phyloP scores from a whole-genome alignment of 2,113 vertebrate species.

The Chauna torquata region DNA sequence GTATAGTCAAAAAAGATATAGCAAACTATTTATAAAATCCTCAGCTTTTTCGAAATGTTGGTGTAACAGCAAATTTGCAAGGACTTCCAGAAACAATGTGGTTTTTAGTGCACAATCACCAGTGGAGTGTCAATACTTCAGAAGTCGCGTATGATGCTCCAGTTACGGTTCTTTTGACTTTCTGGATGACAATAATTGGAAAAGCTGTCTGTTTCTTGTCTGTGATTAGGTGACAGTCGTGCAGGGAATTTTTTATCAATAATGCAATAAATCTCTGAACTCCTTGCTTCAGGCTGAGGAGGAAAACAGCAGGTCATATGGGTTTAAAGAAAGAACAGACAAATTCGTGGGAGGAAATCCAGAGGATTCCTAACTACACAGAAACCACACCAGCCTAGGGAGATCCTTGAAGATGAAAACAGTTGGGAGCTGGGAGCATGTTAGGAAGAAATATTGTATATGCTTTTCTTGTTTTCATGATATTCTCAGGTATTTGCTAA shows the following conservation, averaged over 20 bases:
- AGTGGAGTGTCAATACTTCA: not conserved
- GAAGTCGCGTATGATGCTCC: not conserved
- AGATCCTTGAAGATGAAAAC: not conserved
- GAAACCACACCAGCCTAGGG: not conserved
- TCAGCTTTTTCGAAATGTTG: not conserved
- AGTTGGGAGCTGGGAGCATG: not conserved
- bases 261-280: not conserved
- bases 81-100: not conserved
- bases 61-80: not conserved
- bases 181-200: not conserved
- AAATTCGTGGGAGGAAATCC: not conserved
- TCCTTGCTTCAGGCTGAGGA: not conserved
- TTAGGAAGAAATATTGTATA: not conserved
- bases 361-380: not conserved
- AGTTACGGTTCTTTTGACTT: not conserved
- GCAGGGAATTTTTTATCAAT: not conserved
- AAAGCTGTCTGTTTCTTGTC: not conserved
- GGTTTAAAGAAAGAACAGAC: not conserved
- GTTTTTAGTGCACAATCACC: not conserved
- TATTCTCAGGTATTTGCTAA: not conserved
- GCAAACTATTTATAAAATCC: not conserved
- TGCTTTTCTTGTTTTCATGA: not conserved
- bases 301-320: not conserved
- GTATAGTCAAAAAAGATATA: not conserved
- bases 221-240: rapidly evolving